Conservation (phyloP, 2,888 invertebrate species). For the Hanleya hanleyi region DNA sequence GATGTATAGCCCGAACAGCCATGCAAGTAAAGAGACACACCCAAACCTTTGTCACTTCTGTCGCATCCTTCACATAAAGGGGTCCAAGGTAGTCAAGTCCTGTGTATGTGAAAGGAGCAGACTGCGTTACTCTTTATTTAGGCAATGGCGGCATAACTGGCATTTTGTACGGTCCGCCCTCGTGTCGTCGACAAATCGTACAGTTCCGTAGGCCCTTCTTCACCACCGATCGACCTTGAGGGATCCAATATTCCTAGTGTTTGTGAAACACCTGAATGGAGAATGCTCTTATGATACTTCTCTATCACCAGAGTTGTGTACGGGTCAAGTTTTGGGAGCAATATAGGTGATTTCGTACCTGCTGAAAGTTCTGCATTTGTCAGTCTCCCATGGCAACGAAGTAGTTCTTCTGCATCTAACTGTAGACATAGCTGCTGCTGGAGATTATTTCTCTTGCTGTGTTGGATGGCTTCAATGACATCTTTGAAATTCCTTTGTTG, state of each 20-base stretch:
- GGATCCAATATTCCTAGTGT: conserved; percentile 29
- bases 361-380: conserved; percentile 19
- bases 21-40: conserved; percentile 24
- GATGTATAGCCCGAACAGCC: conserved; percentile 14
- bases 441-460: not conserved
- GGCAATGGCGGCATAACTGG: conserved; percentile 27
- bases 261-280: conserved; percentile 25
- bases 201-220: conserved; percentile 15
- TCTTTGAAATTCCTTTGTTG: not conserved
- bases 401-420: conserved; percentile 9
- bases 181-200: conserved; percentile 10
- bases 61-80: not conserved
- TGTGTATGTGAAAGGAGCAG: conserved; percentile 13
- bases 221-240: conserved; percentile 21
- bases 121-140: conserved; percentile 13
- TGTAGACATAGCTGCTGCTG: conserved; percentile 1
- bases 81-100: not conserved
- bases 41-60: conserved; percentile 23
- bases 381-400: conserved; percentile 19
- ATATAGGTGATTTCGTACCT: conserved; percentile 4
- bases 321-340: conserved; percentile 7
- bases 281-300: conserved; percentile 6
- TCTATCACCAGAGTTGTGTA: conserved; percentile 22
- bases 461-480: not conserved
- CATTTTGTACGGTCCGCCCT: conserved; percentile 11